Base-by-base conservation (phyloP, 2,888 invertebrate species). In the Ichneumon xanthorius region DNA sequence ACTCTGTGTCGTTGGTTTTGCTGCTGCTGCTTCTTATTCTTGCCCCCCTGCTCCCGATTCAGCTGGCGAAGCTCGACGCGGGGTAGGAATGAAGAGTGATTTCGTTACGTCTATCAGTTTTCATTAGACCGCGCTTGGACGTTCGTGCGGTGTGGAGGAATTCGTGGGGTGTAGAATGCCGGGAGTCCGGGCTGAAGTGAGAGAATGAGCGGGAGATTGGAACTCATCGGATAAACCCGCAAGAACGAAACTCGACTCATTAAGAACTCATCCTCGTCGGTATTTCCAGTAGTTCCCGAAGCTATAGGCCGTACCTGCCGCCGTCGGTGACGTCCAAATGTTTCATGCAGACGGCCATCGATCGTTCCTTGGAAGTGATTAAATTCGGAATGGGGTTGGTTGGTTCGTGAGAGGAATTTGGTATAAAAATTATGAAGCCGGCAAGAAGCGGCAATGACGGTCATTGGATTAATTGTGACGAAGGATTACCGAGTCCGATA, bases 101-200 rank as follows among this genome's bases (percentile, higher is more conserved):
- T 88, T 87, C 85, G 80, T 79, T 77, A 79, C 67, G 76, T 79
- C 86, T 77, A 87, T 88, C 88, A 89, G 89, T 89, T 87, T 84
- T 78, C 82, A 87, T 89, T 87, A 87, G 82, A 72, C 86, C 82
- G 76, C 63, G 77, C 76, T 79, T 67, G 77, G 61, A 80, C 68
- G 70, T 82, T 82, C 40, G 72, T 76, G 67, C 71, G 58, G 22
- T 53, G 72, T 55, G 45, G 70, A 58, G 14, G 40, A 26, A 53
- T 68, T 58, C 6, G 22, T 79, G 37, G 73, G 11, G 53, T 55
- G 45, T 5, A 22, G 55, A 48, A 30, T 76, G 71, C 26, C 26
- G 16, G 67, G 9, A 55, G 22, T 75, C 19, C 40, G 40, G 61
- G 68, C 33, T 19, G 7, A 16, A 71, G 67, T 71, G 33, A 70